Conservation (phyloP, 1,140 invertebrate genomes). For the Hypothenemus hampei region DNA sequence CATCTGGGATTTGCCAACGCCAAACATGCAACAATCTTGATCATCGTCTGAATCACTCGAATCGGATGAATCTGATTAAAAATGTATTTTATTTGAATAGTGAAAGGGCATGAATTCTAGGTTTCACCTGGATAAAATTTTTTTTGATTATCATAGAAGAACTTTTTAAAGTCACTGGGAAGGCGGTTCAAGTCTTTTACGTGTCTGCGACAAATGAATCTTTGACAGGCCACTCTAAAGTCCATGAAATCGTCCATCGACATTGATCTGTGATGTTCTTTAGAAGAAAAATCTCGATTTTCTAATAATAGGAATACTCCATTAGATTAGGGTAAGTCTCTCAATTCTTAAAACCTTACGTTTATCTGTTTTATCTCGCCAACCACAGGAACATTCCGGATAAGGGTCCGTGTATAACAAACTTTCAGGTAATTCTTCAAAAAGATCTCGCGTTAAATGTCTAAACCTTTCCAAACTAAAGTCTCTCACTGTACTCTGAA, state of each 20-base stretch:
- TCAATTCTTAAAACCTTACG: not conserved
- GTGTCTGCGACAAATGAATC: slow-evolving; percentile 26
- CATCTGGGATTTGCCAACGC: slow-evolving; percentile 18
- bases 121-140: slow-evolving; percentile 24
- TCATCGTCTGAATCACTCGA: slow-evolving; percentile 14
- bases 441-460: slow-evolving; percentile 1
- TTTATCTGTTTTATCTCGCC: slow-evolving; percentile 6
- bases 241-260: slow-evolving; percentile 16
- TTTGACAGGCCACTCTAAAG: slow-evolving; percentile 6
- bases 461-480: slow-evolving; percentile 9
- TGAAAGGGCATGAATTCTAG: not conserved
- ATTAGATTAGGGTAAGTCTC: not conserved
- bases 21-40: slow-evolving; percentile 24
- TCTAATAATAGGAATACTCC: not conserved
- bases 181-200: slow-evolving; percentile 21
- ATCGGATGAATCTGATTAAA: slow-evolving; percentile 6
- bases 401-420: slow-evolving; percentile 36
- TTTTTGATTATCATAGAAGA: slow-evolving; percentile 24
- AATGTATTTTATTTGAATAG: not conserved
- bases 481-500: slow-evolving; percentile 17
- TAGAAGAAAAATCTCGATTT: not conserved
- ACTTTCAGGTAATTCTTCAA: slow-evolving; percentile 26
- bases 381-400: slow-evolving; percentile 34
- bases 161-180: slow-evolving; percentile 21
- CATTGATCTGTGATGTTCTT: not conserved